A percentile compares a stretch with the other conserved stretches of the same genome.
These are phyloP conservation scores for Porites evermanni DNA, from an alignment of 92 coral and sea anemone species.

Conservation along the genomic window DNA sequence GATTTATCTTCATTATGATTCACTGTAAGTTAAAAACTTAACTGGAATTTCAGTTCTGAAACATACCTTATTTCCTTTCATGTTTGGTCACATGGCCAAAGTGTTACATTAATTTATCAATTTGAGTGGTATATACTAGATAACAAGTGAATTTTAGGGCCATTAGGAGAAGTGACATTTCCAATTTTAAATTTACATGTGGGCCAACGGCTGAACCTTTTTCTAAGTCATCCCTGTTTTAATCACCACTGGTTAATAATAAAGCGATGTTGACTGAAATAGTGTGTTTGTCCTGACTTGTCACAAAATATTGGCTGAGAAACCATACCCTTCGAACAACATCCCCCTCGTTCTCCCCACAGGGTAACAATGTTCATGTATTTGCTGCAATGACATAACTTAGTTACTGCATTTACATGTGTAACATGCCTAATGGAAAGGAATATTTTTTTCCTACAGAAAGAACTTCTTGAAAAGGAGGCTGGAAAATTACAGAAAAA, in stretches of 20 bases:
- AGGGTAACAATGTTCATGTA: background rate
- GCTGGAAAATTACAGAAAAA: background rate
- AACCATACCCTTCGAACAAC: no score
- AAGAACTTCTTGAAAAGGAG: background rate
- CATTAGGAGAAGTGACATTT: no score
- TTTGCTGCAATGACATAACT: background rate
- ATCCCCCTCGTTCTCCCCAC: no score
- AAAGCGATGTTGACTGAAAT: no score
- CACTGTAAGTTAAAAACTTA: constrained; percentile 44
- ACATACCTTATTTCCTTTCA: background rate
- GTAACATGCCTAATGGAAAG: no score
- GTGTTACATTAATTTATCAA: background rate
- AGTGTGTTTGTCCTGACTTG: no score
- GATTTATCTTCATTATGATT: constrained; percentile 48
- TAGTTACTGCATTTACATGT: background rate
- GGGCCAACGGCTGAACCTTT: no score
- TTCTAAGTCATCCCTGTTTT: no score
- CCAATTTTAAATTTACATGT: no score
- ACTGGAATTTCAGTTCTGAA: no score
- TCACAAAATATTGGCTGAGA: no score
- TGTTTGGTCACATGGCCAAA: background rate
- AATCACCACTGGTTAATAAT: no score
- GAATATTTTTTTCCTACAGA: background rate
- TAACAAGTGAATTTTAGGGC: background rate
- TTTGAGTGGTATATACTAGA: background rate